Conservation (phyloP, 2,113 vertebrate species). For the Carassius carassius region DNA sequence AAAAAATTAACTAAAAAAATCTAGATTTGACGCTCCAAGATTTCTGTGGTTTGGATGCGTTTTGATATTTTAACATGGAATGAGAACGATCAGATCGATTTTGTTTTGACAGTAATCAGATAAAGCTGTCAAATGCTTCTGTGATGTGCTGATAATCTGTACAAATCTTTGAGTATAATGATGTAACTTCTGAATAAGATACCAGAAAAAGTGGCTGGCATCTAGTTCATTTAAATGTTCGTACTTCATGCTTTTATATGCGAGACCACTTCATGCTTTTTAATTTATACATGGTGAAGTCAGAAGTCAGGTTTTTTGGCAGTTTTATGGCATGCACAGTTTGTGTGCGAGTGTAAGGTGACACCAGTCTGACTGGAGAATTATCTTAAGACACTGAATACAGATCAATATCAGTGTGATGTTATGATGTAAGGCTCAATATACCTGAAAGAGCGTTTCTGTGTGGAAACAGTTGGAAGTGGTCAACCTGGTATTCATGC, state of each 20-base stretch:
- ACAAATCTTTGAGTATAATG: not conserved
- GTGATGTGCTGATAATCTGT: slow-evolving; percentile 6
- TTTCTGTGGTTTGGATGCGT: not conserved
- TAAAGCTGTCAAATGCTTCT: not conserved
- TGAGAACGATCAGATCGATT: not conserved
- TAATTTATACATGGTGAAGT: not conserved
- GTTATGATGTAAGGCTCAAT: not conserved
- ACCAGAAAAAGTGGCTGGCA: not conserved
- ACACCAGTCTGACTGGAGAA: slow-evolving; percentile 43
- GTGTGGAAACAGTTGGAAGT: not conserved
- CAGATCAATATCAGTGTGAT: not conserved
- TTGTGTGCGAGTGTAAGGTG: slow-evolving; percentile 35
- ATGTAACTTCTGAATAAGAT: slow-evolving; percentile 7
- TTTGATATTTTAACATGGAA: not conserved
- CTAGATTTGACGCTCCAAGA: not conserved
- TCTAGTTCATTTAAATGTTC: too few species aligned
- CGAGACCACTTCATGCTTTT: not conserved
- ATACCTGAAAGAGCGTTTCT: not conserved
- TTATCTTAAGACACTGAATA: slow-evolving; percentile 39
- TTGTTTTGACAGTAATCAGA: not conserved
- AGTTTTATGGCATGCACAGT: not conserved
- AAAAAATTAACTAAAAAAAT: not conserved
- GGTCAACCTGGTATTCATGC: not conserved
- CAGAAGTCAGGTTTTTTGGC: not conserved
- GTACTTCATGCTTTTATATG: not conserved